Conservation (phyloP, 2,888 invertebrate genomes). For the Agrotis ipsilon region DNA sequence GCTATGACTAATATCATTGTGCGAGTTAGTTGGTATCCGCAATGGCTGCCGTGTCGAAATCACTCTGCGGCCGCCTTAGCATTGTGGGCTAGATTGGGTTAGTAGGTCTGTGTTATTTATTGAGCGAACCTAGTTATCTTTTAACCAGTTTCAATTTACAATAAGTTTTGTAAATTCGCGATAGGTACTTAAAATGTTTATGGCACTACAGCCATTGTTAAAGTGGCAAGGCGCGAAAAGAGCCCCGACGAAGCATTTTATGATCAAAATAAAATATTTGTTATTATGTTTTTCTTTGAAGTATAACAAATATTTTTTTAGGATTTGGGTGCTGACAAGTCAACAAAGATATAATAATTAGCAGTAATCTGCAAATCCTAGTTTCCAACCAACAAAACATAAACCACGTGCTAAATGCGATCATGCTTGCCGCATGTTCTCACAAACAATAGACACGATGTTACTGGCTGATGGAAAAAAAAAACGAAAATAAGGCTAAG, state of each 20-base stretch:
- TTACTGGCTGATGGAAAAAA: conserved; percentile 40
- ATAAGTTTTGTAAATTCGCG: background rate
- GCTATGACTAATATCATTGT: conserved; percentile 53
- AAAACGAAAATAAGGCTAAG: conserved; percentile 28
- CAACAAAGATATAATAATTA: conserved; percentile 6
- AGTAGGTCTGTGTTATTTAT: conserved; percentile 59
- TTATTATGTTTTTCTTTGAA: conserved; percentile 2
- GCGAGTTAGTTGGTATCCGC: conserved; percentile 36
- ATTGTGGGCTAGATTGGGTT: conserved; percentile 59
- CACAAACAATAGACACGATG: conserved; percentile 13
- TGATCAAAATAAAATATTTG: conserved; percentile 8
- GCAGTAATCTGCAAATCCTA: conserved; percentile 7
- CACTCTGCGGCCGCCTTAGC: conserved; percentile 29
- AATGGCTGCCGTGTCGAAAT: conserved; percentile 56
- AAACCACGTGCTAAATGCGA: conserved; percentile 4
- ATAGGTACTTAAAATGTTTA: background rate
- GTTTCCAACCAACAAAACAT: background rate
- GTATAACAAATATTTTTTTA: background rate
- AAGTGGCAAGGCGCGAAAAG: conserved; percentile 9
- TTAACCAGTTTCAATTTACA: conserved; percentile 12
- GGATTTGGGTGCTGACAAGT: background rate
- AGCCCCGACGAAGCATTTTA: conserved; percentile 4
- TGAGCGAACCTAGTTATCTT: conserved; percentile 28
- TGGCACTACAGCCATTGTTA: conserved; percentile 11
- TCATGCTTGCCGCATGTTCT: conserved; percentile 11